Percentiles rank a stretch among this genome's conserved stretches.
Conservation (phyloP, 2,113 vertebrate species). For the Emydocephalus ijimae region DNA sequence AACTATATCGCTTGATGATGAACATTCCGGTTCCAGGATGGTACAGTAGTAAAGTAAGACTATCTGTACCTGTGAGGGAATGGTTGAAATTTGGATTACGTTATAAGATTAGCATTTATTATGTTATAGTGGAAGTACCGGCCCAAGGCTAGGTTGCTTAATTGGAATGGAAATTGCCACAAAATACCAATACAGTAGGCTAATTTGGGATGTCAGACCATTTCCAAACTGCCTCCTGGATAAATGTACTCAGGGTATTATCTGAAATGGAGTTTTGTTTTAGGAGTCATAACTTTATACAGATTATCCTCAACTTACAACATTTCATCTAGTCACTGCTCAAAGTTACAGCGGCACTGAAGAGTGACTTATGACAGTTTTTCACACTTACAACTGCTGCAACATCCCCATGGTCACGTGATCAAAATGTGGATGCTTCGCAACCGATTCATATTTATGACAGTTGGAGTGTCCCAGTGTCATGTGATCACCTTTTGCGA, state of each 20-base stretch:
- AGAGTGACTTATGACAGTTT: not conserved
- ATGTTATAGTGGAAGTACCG: not conserved
- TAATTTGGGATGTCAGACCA: not conserved
- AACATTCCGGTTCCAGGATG: not conserved
- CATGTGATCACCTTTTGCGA: not conserved
- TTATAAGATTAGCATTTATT: not conserved
- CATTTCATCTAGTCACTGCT: not conserved
- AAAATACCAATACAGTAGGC: not conserved
- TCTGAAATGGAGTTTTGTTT: not conserved
- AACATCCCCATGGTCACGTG: not conserved
- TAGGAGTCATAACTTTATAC: not conserved
- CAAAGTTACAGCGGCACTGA: not conserved
- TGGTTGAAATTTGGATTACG: fast-evolving
- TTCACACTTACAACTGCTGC: not conserved
- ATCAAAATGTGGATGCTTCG: not conserved
- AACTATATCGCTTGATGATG: not conserved
- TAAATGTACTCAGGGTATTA: not conserved
- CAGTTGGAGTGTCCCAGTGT: not conserved
- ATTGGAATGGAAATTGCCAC: not conserved
- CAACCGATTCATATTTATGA: not conserved
- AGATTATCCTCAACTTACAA: not conserved
- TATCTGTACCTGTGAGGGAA: not conserved
- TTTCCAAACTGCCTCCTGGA: not conserved
- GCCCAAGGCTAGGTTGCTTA: not conserved
- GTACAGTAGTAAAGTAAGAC: not conserved